These are phyloP conservation scores for Oceanodroma leucorhoa DNA, from an alignment of 2,797 vertebrate species.

Conservation along the genomic window DNA sequence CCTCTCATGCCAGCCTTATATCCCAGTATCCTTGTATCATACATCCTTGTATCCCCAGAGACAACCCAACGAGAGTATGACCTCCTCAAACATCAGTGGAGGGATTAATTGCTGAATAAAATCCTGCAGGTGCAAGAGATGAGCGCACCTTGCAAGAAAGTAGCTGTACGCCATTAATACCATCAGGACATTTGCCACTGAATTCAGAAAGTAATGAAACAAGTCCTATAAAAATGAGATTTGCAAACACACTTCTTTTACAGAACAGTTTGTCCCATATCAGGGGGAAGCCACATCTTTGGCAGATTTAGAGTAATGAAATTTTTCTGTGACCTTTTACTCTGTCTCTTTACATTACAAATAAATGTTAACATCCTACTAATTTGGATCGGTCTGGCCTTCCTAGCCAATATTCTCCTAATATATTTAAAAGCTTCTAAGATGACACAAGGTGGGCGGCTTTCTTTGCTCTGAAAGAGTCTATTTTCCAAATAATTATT, in stretches of 20 bases:
- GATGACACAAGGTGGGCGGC: slow-evolving; percentile 5
- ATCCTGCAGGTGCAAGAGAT: neutral
- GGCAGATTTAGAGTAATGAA: slow-evolving; percentile 35
- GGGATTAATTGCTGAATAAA: neutral
- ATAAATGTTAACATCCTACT: slow-evolving; percentile 41
- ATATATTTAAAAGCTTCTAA: slow-evolving; percentile 32
- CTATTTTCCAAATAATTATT: slow-evolving; percentile 47
- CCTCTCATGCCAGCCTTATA: neutral
- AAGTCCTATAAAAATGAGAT: neutral
- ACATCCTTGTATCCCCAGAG: neutral
- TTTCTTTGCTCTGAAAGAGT: slow-evolving; percentile 42
- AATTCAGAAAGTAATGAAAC: neutral
- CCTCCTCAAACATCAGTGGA: neutral
- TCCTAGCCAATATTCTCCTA: slow-evolving; percentile 27
- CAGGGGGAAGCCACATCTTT: neutral
- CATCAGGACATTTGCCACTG: neutral
- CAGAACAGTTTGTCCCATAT: neutral
- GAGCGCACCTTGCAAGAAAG: neutral
- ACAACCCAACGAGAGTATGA: neutral
- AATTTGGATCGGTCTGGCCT: slow-evolving; percentile 54
- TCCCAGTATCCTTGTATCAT: too few species aligned
- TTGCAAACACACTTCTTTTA: neutral
- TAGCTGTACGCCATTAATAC: neutral
- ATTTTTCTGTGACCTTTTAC: slow-evolving; percentile 47
- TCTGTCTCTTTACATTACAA: slow-evolving; percentile 59